Base-by-base conservation (phyloP, 2,797 vertebrate species). In the Ctenopoma kingsleyae region DNA sequence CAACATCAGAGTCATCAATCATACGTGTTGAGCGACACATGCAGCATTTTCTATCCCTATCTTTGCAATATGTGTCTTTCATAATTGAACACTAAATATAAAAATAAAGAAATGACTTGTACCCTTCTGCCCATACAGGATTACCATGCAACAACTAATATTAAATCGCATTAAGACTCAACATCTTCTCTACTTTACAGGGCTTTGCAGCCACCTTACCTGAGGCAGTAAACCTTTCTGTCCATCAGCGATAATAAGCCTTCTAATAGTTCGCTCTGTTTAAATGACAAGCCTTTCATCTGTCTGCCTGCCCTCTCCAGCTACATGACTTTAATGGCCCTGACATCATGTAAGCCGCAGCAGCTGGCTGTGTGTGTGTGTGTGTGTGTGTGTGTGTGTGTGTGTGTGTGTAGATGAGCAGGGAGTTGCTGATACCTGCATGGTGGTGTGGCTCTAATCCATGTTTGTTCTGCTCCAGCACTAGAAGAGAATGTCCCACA, bases 381-480 rank as follows among this genome's bases (percentile, higher is more conserved):
- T 51, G 51, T 61, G 57, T 54, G 44, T 35, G 48, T 77, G 84
- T 67, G 40, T 48, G 56, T 61, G 69, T 77, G 84, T 67, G 40
- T 48, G 56, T 61, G 69, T 50, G 57, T 72, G 46, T 63, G 72
- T 40, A 59, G 67, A 66, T 57, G 80, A 74, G 74, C 65, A 1
- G 68, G 83, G 85, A 88, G 86, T 69, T 91, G 91, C 92, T 74
- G 74, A 76, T 93, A 92, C 91, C 89, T 92, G 91, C 84, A 91
- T 90, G 83, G 71, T 82, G 87, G 87, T 80, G 85, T 85, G 46
- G 80, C 84, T 88, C 79, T 93, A 93, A 92, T 91, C 89, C 89
- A 79, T 88, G 89, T 91, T 91, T 92, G 90, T 92, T 93, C 89
- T 91, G 89, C 90, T 87, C 83, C 87, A 89, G 85, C 90, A 89